These are phyloP conservation scores for Esox masquinongy DNA, from an alignment of 2,797 vertebrate species.

Conservation along the genomic window DNA sequence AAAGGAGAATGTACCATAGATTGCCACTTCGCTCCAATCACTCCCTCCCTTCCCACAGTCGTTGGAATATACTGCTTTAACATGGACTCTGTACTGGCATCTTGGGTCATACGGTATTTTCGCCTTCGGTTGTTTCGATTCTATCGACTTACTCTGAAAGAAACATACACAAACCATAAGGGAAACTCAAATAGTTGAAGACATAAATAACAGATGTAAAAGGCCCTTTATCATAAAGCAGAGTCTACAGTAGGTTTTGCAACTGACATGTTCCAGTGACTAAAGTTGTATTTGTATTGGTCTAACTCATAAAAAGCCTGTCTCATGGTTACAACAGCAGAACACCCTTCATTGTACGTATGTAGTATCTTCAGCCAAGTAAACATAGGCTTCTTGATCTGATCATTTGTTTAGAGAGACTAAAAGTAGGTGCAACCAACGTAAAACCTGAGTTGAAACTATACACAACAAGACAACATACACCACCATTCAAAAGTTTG, in stretches of 20 bases:
- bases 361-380: neutral
- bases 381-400: neutral
- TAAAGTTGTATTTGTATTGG: neutral
- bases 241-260: neutral
- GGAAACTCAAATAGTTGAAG: neutral
- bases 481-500: too few species aligned
- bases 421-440: neutral
- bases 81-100: slow-evolving; percentile 15
- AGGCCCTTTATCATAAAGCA: neutral
- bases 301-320: neutral
- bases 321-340: neutral
- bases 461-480: neutral
- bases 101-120: neutral
- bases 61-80: neutral
- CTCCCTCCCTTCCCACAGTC: neutral
- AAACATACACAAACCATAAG: neutral
- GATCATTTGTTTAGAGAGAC: neutral
- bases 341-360: neutral
- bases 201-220: neutral
- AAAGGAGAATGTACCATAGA: neutral
- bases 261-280: neutral
- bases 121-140: too few species aligned
- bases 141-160: neutral
- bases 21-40: neutral
- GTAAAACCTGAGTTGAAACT: neutral